phyloP scores from a whole-genome alignment of 2,797 vertebrate genomes.

The Petrocephalus schoutedeni region DNA sequence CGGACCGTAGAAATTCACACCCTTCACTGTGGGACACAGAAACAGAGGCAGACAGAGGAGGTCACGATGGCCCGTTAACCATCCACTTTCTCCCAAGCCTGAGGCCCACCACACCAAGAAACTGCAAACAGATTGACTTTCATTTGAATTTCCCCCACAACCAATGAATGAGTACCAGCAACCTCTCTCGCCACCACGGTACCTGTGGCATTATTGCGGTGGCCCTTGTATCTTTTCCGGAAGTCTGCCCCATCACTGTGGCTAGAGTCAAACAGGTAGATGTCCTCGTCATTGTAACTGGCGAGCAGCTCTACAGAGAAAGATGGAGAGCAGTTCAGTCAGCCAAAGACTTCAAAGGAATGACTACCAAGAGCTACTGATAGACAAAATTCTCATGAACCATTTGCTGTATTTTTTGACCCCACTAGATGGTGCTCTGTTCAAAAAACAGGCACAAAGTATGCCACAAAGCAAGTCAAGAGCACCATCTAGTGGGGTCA shows the following conservation, averaged over 20 bases:
- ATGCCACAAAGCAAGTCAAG: neutral
- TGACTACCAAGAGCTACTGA: neutral
- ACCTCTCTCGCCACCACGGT: neutral
- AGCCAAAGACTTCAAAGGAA: neutral
- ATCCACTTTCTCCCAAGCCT: neutral
- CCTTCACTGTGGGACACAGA: slow-evolving; percentile 73
- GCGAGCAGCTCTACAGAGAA: slow-evolving; percentile 78
- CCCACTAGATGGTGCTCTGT: neutral
- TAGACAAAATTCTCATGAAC: neutral
- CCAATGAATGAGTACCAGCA: neutral
- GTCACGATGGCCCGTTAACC: neutral
- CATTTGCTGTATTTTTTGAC: neutral
- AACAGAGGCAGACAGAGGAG: neutral
- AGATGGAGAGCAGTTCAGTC: neutral
- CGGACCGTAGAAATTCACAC: slow-evolving; percentile 94
- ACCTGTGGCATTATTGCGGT: slow-evolving; percentile 94
- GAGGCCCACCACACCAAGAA: neutral
- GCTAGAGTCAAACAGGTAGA: slow-evolving; percentile 88
- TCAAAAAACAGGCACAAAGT: neutral
- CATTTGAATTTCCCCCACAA: neutral
- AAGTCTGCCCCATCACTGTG: slow-evolving; percentile 90
- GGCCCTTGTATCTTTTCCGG: slow-evolving; percentile 83
- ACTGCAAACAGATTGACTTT: neutral
- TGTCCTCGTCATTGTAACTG: slow-evolving; percentile 95
- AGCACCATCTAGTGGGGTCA: neutral